These are phyloP conservation scores for Hyles lineata DNA, from an alignment of 2,888 invertebrate genomes.

Conservation along the genomic window DNA sequence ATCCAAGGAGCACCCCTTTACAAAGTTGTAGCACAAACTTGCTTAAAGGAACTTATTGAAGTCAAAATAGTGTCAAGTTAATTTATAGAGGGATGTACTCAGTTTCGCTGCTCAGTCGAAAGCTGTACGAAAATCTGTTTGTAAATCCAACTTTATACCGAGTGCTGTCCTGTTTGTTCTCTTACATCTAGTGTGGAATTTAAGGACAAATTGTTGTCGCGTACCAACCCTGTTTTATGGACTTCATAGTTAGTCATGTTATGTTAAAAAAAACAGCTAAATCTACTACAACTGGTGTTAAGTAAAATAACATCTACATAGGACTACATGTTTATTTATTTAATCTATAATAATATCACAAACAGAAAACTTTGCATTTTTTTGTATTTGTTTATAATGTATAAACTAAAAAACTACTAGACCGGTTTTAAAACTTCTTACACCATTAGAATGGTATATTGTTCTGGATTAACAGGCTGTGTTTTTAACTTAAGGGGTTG, in stretches of 20 bases:
- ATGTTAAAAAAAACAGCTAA: too few relatives aligned
- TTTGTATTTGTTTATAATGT: too few relatives aligned
- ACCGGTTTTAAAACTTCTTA: too few relatives aligned
- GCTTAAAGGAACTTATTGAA: slow-evolving; percentile 12
- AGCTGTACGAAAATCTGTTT: slow-evolving; percentile 17
- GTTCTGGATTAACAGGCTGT: too few relatives aligned
- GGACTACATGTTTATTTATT: too few relatives aligned
- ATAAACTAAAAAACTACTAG: too few relatives aligned
- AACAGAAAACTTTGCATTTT: too few relatives aligned
- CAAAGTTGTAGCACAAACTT: slow-evolving; percentile 10
- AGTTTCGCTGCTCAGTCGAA: background rate
- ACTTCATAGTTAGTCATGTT: background rate
- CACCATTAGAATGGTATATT: too few relatives aligned
- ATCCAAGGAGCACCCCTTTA: slow-evolving; percentile 3
- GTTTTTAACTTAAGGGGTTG: too few relatives aligned
- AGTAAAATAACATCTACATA: too few relatives aligned
- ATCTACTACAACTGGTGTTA: too few relatives aligned
- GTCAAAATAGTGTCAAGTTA: slow-evolving; percentile 27
- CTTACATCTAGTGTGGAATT: background rate
- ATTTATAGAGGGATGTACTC: slow-evolving; percentile 7
- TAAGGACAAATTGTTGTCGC: background rate
- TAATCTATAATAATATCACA: too few relatives aligned
- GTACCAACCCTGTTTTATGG: background rate
- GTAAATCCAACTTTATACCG: slow-evolving; percentile 10
- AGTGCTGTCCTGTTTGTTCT: background rate